These are phyloP conservation scores for Semaprochilodus insignis DNA, from an alignment of 2,797 vertebrate genomes.

Conservation along the genomic window DNA sequence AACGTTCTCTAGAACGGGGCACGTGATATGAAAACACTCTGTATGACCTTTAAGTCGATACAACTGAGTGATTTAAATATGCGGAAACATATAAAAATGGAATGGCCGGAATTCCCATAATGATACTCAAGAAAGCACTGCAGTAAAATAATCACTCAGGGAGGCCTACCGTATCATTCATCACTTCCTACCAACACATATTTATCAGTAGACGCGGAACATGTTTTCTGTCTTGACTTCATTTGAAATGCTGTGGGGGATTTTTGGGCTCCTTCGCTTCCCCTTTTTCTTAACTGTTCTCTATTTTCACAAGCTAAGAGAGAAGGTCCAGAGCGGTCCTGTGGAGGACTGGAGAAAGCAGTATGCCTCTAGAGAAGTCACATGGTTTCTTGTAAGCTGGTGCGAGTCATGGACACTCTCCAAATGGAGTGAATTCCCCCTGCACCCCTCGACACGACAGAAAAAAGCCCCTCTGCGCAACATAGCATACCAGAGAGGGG, in stretches of 20 bases:
- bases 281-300: neutral
- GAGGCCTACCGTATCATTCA: too few species aligned
- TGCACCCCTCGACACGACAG: neutral
- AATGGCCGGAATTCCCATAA: too few species aligned
- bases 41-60: too few species aligned
- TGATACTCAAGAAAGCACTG: too few species aligned
- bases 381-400: slow-evolving; percentile 49
- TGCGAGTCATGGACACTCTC: slow-evolving; percentile 40
- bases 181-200: too few species aligned
- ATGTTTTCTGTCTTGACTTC: neutral
- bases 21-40: too few species aligned
- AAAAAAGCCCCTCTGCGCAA: slow-evolving; percentile 13
- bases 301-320: neutral
- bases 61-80: too few species aligned
- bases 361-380: slow-evolving; percentile 32
- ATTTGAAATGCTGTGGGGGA: neutral
- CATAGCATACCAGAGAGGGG: neutral
- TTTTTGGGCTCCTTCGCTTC: neutral
- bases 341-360: neutral
- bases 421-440: slow-evolving; percentile 4
- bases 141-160: too few species aligned
- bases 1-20: too few species aligned
- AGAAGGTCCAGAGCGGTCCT: neutral
- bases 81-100: too few species aligned
- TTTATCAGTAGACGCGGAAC: neutral